Conservation (phyloP, 1,140 invertebrate species). For the Mylabris phalerata region DNA sequence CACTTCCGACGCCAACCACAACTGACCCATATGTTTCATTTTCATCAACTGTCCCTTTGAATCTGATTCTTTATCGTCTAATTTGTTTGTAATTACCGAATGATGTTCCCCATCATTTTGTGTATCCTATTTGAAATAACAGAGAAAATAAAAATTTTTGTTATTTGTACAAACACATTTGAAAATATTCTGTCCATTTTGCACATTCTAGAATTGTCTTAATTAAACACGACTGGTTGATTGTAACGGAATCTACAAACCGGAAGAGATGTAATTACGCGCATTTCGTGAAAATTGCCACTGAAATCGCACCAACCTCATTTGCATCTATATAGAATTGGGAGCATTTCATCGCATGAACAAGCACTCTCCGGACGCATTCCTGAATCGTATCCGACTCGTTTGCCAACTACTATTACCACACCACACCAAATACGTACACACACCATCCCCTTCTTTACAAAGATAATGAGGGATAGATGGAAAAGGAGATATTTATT, state of each 20-base stretch:
- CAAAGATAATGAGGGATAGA: too few relatives aligned
- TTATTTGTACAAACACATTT: too few relatives aligned
- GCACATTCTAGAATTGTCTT: conserved; percentile 12
- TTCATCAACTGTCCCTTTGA: conserved; percentile 41
- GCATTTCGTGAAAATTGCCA: conserved; percentile 34
- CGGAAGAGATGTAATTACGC: conserved; percentile 35
- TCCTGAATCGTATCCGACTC: conserved; percentile 14
- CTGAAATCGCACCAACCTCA: conserved; percentile 26
- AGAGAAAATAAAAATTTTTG: neutral
- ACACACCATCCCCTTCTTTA: too few relatives aligned
- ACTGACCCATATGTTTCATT: conserved; percentile 48
- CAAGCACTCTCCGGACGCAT: conserved; percentile 21
- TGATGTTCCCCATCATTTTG: conserved; percentile 36
- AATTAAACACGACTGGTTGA: conserved; percentile 25
- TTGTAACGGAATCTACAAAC: conserved; percentile 23
- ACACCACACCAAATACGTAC: too few relatives aligned
- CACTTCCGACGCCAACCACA: conserved; percentile 52
- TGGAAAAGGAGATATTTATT: too few relatives aligned
- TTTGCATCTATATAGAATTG: conserved; percentile 33
- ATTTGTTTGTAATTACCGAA: conserved; percentile 26
- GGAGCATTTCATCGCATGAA: conserved; percentile 23
- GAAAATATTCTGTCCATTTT: too few relatives aligned
- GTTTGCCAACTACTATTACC: too few relatives aligned
- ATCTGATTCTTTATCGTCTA: conserved; percentile 38
- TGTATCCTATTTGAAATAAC: conserved; percentile 35